Base-by-base conservation (phyloP, 1,140 invertebrate species). In the Megathymus violae region DNA sequence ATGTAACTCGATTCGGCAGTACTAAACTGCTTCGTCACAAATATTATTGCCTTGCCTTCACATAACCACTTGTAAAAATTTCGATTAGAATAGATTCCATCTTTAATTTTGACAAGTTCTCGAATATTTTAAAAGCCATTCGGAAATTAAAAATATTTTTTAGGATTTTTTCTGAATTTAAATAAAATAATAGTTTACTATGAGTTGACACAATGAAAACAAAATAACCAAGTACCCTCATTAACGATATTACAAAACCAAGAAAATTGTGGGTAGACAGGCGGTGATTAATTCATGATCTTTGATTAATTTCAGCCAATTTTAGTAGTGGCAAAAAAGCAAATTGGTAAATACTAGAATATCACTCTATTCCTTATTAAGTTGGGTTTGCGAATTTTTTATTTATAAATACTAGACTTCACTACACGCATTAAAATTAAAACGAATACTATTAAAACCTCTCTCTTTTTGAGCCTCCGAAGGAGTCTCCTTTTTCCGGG, bases 401-500 rank as follows among this genome's bases (percentile, higher is more conserved):
- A n/a, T n/a, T n/a, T n/a, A n/a, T n/a, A n/a, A n/a, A n/a, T n/a
- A n/a, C n/a, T n/a, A n/a, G n/a, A n/a, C n/a, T n/a, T n/a, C n/a
- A n/a, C n/a, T n/a, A n/a, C 46, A 10, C 46, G 9, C 19, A 13
- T 31, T 27, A n/a, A 40, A 19, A 62, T 15, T 40, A 46, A n/a
- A 50, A 47, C 63, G 64, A 31, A 69, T 54, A n/a, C n/a, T 41
- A 36, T 27, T 44, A 38, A 34, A 60, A 85, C 79, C 78, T 79
- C 71, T 76, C 81, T 81, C 67, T 70, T 88, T 44, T 65, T 74
- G 22, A 78, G 76, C 59, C 85, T 76, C 65, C 79, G 76, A 5
- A 89, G 61, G 36, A 89, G 72, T 41, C 88, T 82, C 61, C 85
- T 88, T 88, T 83, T 90, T 89, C 86, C 88, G 82, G 85, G 71